Evolutionary conservation across 2,113 vertebrate genomes (phyloP), one percentile per base, ranked within the genome.

Genomic region (Sprattus sprattus): DNA sequence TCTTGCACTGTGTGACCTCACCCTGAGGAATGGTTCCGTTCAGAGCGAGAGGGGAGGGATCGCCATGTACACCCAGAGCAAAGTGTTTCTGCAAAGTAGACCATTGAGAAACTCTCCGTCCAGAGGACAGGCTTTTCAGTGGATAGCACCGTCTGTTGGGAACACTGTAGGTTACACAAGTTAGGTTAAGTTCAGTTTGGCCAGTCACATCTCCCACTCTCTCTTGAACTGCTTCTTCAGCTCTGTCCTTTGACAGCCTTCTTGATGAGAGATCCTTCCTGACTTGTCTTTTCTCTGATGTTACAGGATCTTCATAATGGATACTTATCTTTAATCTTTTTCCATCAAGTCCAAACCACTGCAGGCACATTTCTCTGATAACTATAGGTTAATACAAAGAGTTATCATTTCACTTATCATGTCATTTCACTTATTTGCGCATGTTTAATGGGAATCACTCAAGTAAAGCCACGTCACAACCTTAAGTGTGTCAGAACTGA

Each of bases 11-110:
- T 39, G 28, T 78, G 71, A 78, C 71, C 71, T 78, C 71, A 78
- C 71, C 39, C 64, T 28, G 32, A 78, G 71, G 71, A 78, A 78
- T 78, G 71, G 71, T 39, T 39, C 67, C n/a, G 60, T 67, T 67
- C 64, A 28, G 25, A 67, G 9, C 6, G 64, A 25, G n/a, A 25
- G 60, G 28, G 2, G 67, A 75, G 28, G 11, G 28, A 78, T 78
- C 10, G 10, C 71, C 71, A 78, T 78, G 71, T 39, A 0, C 71
- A 78, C 71, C 71, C 71, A 39, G 71, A 75, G 67, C 67, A 1
- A 28, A 28, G 16, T 57, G 20, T 57, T 5, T 20, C 67, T 32
- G 67, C 28, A 75, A 39, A 75, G 28, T 11, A 44, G 71, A 78
- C 28, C 71, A 39, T 11, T 78, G 71, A 78, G 25, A 25, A 15